A percentile compares a stretch with the other conserved stretches of the same genome.
Conservation (phyloP, 2,888 invertebrate genomes). For the Trilocha varians region DNA sequence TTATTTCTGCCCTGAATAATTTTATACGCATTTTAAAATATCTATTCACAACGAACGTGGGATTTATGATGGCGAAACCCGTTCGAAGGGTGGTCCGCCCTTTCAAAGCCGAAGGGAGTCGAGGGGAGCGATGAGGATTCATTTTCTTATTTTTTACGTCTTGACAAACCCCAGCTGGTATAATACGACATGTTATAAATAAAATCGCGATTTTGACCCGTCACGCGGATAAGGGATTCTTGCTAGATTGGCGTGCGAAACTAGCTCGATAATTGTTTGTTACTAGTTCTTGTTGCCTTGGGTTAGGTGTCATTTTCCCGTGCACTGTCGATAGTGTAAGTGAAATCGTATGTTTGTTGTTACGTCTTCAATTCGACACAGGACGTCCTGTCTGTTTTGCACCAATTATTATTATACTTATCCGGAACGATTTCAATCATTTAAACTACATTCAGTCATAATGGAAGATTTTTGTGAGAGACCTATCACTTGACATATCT, state of each 20-base stretch:
- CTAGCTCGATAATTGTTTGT: conserved; percentile 1
- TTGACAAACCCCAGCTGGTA: conserved; percentile 70
- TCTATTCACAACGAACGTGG: conserved; percentile 68
- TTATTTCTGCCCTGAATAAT: conserved; percentile 70
- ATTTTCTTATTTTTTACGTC: conserved; percentile 66
- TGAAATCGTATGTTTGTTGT: conserved; percentile 25
- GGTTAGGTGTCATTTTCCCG: conserved; percentile 21
- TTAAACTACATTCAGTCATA: not conserved
- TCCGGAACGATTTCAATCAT: conserved; percentile 53
- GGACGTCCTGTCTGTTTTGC: conserved; percentile 69
- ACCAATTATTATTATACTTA: conserved; percentile 62
- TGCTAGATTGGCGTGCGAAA: conserved; percentile 35
- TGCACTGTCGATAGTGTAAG: conserved; percentile 11
- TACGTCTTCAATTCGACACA: conserved; percentile 50
- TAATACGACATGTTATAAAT: conserved; percentile 65
- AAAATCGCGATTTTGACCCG: conserved; percentile 72
- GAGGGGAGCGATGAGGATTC: conserved; percentile 43
- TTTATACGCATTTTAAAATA: conserved; percentile 72
- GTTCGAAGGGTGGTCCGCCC: conserved; percentile 63
- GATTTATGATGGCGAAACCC: conserved; percentile 67
- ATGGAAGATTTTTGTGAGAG: too few species aligned
- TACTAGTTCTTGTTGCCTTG: conserved; percentile 9
- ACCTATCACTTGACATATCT: too few species aligned
- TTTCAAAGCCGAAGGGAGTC: conserved; percentile 34
- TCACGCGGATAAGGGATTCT: conserved; percentile 61